Percentiles rank a stretch among this genome's conserved stretches.
Evolutionary conservation across 2,888 invertebrate species (phyloP).

Genomic region (Danaus chrysippus): DNA sequence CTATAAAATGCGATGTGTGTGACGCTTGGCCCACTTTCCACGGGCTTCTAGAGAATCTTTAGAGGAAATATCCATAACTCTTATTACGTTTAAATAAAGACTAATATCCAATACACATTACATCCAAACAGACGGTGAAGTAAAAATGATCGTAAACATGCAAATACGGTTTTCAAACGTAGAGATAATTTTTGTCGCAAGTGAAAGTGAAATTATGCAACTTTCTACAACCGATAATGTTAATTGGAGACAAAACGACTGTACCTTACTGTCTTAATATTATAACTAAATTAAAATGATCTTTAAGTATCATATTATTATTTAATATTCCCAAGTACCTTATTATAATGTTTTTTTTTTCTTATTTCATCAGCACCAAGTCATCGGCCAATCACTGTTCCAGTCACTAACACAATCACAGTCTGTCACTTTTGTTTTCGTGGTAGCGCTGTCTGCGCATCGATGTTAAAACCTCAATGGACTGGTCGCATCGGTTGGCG

Average conservation of each 20-base stretch:
- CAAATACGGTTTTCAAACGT: constrained; percentile 60
- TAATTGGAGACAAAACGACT: constrained; percentile 9
- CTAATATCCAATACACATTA: constrained; percentile 40
- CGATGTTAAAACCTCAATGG: constrained; percentile 42
- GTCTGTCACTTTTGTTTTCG: constrained; percentile 72
- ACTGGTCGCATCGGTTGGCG: constrained; percentile 70
- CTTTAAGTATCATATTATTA: no score
- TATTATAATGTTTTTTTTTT: constrained; percentile 61
- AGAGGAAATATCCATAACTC: constrained; percentile 23
- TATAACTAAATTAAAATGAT: not conserved
- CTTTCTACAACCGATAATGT: constrained; percentile 52
- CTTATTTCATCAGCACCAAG: constrained; percentile 68
- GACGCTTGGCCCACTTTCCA: constrained; percentile 75
- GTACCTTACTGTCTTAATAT: not conserved
- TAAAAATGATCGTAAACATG: constrained; percentile 56
- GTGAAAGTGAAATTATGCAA: constrained; percentile 78
- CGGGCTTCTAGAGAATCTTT: constrained; percentile 48
- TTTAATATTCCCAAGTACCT: constrained; percentile 51
- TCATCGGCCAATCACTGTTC: constrained; percentile 73
- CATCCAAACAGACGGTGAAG: constrained; percentile 45
- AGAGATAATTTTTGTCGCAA: constrained; percentile 60
- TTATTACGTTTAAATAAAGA: constrained; percentile 49
- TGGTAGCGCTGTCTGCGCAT: constrained; percentile 46
- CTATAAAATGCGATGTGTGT: constrained; percentile 73
- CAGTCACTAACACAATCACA: constrained; percentile 69